A percentile compares a stretch with the other conserved stretches of the same genome.
phyloP scores from a whole-genome alignment of 2,888 invertebrate species.

The Pseudeuparius sepicola region DNA sequence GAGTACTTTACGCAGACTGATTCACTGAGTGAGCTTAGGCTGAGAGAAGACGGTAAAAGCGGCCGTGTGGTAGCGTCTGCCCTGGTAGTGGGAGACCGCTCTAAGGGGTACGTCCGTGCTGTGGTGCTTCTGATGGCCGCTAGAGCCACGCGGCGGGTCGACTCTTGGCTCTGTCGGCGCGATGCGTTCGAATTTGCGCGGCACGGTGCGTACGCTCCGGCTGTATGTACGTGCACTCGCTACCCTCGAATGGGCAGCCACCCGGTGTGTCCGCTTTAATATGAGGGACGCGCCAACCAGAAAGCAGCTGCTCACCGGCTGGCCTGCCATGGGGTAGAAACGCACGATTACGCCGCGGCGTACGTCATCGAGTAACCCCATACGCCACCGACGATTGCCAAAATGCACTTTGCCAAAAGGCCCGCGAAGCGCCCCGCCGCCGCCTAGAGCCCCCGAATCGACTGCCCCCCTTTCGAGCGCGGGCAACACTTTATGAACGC shows the following conservation, averaged over 20 bases:
- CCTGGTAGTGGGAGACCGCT: slow-evolving; percentile 33
- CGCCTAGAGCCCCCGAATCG: too few species aligned
- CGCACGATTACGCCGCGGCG: slow-evolving; percentile 20
- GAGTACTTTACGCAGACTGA: too few species aligned
- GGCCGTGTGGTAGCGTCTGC: slow-evolving; percentile 35
- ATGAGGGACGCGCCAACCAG: slow-evolving; percentile 29
- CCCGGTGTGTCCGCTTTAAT: slow-evolving; percentile 36
- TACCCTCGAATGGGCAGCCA: slow-evolving; percentile 37
- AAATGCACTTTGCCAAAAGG: slow-evolving; percentile 3
- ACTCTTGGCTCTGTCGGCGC: too few species aligned
- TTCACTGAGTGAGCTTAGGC: slow-evolving; percentile 33
- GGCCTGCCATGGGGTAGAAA: slow-evolving; percentile 26
- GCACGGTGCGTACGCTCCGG: too few species aligned
- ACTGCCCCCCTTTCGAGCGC: too few species aligned
- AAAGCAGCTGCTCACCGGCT: slow-evolving; percentile 29
- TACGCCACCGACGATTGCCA: slow-evolving; percentile 25
- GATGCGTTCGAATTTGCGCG: too few species aligned
- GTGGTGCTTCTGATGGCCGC: slow-evolving; percentile 36
- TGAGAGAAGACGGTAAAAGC: neutral
- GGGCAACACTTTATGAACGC: too few species aligned
- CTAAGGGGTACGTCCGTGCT: slow-evolving; percentile 34
- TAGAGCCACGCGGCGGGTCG: slow-evolving; percentile 24
- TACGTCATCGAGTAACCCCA: slow-evolving; percentile 28
- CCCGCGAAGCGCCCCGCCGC: too few species aligned
- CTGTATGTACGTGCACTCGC: too few species aligned